Conservation (phyloP, 2,113 vertebrate species). For the Fregata magnificens region DNA sequence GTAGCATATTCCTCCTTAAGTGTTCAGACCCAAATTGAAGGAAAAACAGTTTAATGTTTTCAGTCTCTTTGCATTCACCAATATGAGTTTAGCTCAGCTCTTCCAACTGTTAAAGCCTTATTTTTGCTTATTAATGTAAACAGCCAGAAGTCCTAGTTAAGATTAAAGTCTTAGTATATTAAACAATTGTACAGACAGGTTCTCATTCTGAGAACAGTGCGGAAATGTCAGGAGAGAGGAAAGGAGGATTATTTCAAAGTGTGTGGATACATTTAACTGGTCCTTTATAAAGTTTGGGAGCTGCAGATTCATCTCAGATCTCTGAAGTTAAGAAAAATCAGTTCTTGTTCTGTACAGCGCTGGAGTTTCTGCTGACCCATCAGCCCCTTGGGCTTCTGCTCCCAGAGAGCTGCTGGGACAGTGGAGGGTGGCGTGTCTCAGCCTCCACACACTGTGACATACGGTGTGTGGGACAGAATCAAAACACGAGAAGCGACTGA, state of each 20-base stretch:
- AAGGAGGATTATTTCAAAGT: not conserved
- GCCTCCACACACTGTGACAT: not conserved
- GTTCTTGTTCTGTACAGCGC: not conserved
- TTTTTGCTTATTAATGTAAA: not conserved
- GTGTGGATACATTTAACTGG: not conserved
- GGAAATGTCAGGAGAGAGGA: not conserved
- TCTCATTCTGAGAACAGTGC: not conserved
- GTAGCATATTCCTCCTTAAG: not conserved
- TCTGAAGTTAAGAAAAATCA: not conserved
- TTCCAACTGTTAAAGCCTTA: not conserved
- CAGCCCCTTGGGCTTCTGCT: not conserved
- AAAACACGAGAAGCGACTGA: conserved; percentile 2
- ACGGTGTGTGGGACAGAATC: conserved; percentile 30
- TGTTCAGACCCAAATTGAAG: not conserved
- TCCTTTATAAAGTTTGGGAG: not conserved
- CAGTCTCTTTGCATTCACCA: not conserved
- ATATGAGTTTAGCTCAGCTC: not conserved
- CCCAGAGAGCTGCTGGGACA: not conserved
- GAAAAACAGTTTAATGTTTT: not conserved
- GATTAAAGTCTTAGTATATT: not conserved
- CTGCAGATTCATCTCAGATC: not conserved
- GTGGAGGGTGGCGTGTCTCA: not conserved
- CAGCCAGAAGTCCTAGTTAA: not conserved
- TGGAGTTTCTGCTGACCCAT: not conserved
- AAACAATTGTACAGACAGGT: not conserved